Evolutionary conservation across 2,113 vertebrate genomes (phyloP).

Genomic region (Sula dactylatra): DNA sequence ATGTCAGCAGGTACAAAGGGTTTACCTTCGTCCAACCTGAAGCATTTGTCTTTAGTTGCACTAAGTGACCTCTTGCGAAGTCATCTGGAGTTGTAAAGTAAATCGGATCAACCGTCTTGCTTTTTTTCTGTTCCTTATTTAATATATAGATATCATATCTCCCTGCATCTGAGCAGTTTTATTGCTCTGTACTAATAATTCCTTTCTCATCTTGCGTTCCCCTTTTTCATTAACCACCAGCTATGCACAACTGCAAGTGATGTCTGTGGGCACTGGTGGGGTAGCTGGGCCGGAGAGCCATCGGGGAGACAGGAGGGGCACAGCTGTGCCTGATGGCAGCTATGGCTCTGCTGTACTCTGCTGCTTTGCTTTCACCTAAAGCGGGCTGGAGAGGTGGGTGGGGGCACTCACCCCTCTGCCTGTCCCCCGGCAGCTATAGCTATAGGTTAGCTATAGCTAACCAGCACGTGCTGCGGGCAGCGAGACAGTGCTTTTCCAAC

Average conservation of each 20-base stretch:
- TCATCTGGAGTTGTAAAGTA: slow-evolving; percentile 35
- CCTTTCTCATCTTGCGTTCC: neutral
- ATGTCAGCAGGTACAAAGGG: neutral
- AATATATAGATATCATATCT: slow-evolving; percentile 3
- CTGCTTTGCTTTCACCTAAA: neutral
- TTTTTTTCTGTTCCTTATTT: slow-evolving; percentile 1
- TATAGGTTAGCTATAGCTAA: neutral
- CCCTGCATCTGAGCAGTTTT: neutral
- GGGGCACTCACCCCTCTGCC: neutral
- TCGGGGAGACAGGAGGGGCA: neutral
- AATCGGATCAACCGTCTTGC: slow-evolving; percentile 18
- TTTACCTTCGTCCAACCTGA: neutral
- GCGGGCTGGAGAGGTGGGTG: neutral
- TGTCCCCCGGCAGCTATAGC: neutral
- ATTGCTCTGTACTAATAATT: neutral
- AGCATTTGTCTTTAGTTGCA: neutral
- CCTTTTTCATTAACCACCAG: neutral
- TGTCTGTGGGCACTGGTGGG: rapidly evolving
- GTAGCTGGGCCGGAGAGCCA: neutral
- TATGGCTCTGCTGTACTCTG: neutral
- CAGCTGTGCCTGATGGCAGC: neutral
- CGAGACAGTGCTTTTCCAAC: neutral
- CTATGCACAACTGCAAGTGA: rapidly evolving
- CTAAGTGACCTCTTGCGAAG: neutral
- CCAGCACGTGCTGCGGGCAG: rapidly evolving